A percentile compares a stretch with the other conserved stretches of the same genome.
Evolutionary conservation across 2,797 vertebrate species (phyloP).

Genomic region (Cynopterus sphinx): DNA sequence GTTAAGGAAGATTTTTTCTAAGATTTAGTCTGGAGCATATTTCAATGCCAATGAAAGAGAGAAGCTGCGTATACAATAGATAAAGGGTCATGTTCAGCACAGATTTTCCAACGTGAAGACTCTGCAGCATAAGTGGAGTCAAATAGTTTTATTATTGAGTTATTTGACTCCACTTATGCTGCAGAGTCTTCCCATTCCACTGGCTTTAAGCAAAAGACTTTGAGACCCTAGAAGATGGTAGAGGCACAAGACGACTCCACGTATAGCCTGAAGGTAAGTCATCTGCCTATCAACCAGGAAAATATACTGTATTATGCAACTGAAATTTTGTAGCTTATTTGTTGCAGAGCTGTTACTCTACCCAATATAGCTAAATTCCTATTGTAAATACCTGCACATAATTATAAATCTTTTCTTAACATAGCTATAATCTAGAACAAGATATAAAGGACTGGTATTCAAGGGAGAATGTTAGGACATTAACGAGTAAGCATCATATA

Average conservation of each 20-base stretch:
- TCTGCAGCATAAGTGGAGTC: not conserved
- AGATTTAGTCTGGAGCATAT: not conserved
- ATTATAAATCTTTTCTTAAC: constrained; percentile 17
- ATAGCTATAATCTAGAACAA: not conserved
- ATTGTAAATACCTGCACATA: not conserved
- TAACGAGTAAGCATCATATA: not conserved
- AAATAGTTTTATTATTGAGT: too few relatives aligned
- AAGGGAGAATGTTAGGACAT: not conserved
- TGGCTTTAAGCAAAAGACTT: not conserved
- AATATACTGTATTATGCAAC: not conserved
- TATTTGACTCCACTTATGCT: too few relatives aligned
- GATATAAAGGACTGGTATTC: not conserved
- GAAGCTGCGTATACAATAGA: not conserved
- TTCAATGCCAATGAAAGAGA: not conserved
- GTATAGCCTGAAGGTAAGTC: not conserved
- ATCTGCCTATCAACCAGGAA: not conserved
- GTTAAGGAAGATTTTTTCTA: not conserved
- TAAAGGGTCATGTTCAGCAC: not conserved
- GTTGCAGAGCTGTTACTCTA: not conserved
- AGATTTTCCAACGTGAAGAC: not conserved
- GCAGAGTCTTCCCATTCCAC: not conserved
- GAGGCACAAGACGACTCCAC: not conserved
- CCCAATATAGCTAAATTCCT: not conserved
- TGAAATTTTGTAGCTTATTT: not conserved
- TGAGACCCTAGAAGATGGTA: not conserved